Conservation (phyloP, 2,888 invertebrate genomes). For the Athalia circularis region DNA sequence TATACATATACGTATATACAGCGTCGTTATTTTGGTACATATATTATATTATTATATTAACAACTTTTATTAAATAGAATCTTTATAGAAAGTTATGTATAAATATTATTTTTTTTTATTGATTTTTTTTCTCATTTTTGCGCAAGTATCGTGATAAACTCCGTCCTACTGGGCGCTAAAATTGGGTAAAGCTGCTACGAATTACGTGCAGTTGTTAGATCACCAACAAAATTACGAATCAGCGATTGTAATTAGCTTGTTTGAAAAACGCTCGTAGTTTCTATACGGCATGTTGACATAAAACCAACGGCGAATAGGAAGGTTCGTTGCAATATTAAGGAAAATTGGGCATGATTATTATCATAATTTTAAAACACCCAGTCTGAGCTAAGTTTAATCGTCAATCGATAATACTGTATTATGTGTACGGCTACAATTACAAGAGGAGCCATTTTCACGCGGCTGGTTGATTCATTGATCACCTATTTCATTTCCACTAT, state of each 20-base stretch:
- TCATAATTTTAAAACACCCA: conserved; percentile 3
- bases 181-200: background rate
- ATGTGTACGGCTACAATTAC: conserved; percentile 21
- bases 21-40: conserved; percentile 61
- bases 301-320: background rate
- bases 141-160: conserved; percentile 20
- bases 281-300: too few species aligned
- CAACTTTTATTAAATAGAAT: conserved; percentile 69
- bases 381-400: conserved; percentile 20
- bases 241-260: background rate
- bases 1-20: conserved; percentile 56
- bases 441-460: background rate
- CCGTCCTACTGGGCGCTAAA: background rate
- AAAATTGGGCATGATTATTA: background rate
- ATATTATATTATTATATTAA: conserved; percentile 59
- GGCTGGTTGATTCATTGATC: conserved; percentile 14
- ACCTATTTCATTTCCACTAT: conserved; percentile 11
- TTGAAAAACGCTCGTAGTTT: background rate
- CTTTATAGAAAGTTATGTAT: conserved; percentile 68
- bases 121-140: conserved; percentile 52
- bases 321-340: background rate
- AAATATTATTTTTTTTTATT: conserved; percentile 64
- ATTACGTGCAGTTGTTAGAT: background rate
- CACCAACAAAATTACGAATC: background rate
- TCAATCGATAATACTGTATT: conserved; percentile 39